Evolutionary conservation across 2,113 vertebrate genomes (phyloP).

Genomic region (Zingel zingel): DNA sequence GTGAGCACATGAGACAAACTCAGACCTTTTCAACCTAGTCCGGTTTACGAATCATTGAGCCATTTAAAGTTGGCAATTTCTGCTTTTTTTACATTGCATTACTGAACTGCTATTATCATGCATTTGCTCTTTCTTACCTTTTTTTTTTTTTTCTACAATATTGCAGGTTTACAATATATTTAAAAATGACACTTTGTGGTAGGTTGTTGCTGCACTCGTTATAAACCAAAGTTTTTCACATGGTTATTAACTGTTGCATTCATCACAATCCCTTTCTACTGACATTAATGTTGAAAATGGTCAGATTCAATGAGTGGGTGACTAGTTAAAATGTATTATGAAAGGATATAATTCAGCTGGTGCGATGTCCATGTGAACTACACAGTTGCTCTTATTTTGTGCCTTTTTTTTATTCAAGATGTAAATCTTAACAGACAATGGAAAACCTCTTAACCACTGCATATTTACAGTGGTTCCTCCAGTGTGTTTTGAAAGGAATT

Average conservation of each 20-base stretch:
- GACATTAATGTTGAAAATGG: constrained; percentile 25
- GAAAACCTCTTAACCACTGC: not conserved
- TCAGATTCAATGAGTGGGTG: constrained; percentile 59
- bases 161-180: constrained; percentile 36
- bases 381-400: not conserved
- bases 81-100: constrained; percentile 3
- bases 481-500: not conserved
- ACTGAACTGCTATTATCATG: not conserved
- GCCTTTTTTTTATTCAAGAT: not conserved
- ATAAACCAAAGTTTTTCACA: constrained; percentile 35
- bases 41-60: constrained; percentile 33
- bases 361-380: constrained; percentile 2
- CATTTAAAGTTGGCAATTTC: constrained; percentile 31
- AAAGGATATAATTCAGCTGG: constrained; percentile 12
- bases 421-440: not conserved
- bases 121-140: not conserved
- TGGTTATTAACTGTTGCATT: constrained; percentile 6
- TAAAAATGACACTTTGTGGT: constrained; percentile 50
- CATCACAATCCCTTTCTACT: constrained; percentile 56
- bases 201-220: constrained; percentile 57
- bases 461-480: not conserved
- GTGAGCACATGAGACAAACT: constrained; percentile 47
- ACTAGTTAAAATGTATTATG: constrained; percentile 4
- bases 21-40: constrained; percentile 11
- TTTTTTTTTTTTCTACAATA: not conserved